These are phyloP conservation scores for Liodrosophila aerea DNA, from an alignment of 2,888 invertebrate genomes.

Conservation along the genomic window DNA sequence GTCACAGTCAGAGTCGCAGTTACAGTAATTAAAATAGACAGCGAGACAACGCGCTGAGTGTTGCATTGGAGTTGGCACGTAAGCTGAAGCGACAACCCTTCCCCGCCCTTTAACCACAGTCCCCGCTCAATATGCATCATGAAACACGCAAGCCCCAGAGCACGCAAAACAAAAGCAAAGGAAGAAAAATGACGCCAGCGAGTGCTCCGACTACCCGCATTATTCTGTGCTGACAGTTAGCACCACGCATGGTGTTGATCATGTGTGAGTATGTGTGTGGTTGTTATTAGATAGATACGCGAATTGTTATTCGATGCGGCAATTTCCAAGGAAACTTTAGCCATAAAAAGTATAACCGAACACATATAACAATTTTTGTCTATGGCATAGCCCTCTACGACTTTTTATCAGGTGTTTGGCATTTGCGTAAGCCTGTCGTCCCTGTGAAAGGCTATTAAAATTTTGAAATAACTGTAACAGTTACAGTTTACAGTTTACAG, in stretches of 20 bases:
- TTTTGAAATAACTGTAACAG: neutral
- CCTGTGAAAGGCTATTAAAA: slow-evolving; percentile 23
- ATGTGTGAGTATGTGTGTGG: slow-evolving; percentile 13
- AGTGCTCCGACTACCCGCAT: slow-evolving; percentile 12
- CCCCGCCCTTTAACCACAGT: neutral
- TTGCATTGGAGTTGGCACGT: slow-evolving; percentile 41
- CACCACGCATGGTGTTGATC: slow-evolving; percentile 64
- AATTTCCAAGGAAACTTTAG: slow-evolving; percentile 71
- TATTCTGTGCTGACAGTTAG: slow-evolving; percentile 47
- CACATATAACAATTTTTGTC: slow-evolving; percentile 30
- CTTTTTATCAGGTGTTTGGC: slow-evolving; percentile 49
- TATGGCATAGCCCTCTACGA: neutral
- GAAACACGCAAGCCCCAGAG: slow-evolving; percentile 62
- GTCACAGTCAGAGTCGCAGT: slow-evolving; percentile 30
- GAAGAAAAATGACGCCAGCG: slow-evolving; percentile 58
- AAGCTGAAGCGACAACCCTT: slow-evolving; percentile 6
- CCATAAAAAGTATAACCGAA: slow-evolving; percentile 60
- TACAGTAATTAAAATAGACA: slow-evolving; percentile 65
- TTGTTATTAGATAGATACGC: slow-evolving; percentile 57
- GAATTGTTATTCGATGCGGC: slow-evolving; percentile 54
- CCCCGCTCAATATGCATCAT: slow-evolving; percentile 39
- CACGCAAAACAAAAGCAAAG: slow-evolving; percentile 37
- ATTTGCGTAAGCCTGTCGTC: slow-evolving; percentile 35
- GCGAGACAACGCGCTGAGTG: slow-evolving; percentile 40
- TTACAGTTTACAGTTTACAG: too few species aligned